Evolutionary conservation across 1,140 invertebrate species (phyloP), one percentile per base, ranked within the genome.

Genomic region (Hormaphis cornu): DNA sequence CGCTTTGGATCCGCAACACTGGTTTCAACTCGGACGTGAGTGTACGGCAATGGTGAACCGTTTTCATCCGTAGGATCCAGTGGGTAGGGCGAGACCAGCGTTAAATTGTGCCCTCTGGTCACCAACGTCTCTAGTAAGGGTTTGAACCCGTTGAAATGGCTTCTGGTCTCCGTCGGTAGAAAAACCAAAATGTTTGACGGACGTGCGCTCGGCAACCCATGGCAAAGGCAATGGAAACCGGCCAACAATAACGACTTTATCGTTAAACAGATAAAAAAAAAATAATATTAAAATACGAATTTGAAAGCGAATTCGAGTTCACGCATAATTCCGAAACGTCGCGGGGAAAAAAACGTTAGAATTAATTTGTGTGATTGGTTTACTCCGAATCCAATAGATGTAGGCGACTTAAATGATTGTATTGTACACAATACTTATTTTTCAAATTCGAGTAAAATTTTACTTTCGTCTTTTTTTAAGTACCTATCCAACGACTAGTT

Each of bases 21-120:
- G n/a, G n/a, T n/a, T n/a, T n/a, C n/a, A n/a, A 33, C 33, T 40
- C 18, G 35, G 8, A 58, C 22, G 6, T 58, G 54, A 7, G 20
- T 58, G 20, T 58, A 58, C 9, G 14, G 7, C 20, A 26, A 40
- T 14, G 54, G 14, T 1, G 22, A 20, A 2, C 52, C 52, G 12
- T 20, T 5, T 3, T 50, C 22, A 2, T 10, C n/a, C 3, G 20
- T 26, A 1, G 52, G 10, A 24, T 28, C 16, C 2, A 66, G 18
- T 6, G 44, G 2, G 4, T 16, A 66, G 9, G 69, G 59, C 3
- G 76, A 75, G 2, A 71, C 58, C 18, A 71, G 33, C 9, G 84
- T 85, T 3, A 86, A 80, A 71, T 85, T 79, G 73, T 86, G 85
- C 2, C 84, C 85, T 58, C 81, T 79, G 0, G 75, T 70, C 0